Base-by-base conservation (phyloP, 2,797 vertebrate species). In the Cheirogaleus major region DNA sequence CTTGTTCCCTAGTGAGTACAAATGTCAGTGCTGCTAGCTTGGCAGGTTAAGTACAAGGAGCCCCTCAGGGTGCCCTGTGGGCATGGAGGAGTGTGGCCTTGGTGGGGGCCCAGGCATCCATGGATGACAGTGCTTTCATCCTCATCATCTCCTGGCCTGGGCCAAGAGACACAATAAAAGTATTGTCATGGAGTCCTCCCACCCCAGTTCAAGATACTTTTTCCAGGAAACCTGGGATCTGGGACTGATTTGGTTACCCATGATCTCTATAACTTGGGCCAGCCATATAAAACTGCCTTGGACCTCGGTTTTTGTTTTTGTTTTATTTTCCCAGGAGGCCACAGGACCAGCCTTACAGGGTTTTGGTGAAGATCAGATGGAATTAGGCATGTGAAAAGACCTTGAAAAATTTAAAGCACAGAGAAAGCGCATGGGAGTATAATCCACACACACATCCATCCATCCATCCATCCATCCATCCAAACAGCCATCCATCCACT, bases 1-100 rank as follows among this genome's bases (percentile, higher is more conserved):
- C n/a, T 3, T n/a, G 45, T 90, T 73, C 50, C 79, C 85, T n/a
- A 43, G 76, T 48, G 85, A 96, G 81, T 91, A 96, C 97, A 98
- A 90, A 95, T 96, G 96, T 97, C 96, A 88, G 6, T 43, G 89
- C 75, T 95, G 91, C 63, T 50, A 57, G 63, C 78, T 95, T 69
- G 41, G 87, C 43, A 76, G 92, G 75, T 57, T 72, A 80, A 61
- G 55, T 69, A 59, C 43, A 65, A 78, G 75, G 61, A 59, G 22
- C 67, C 27, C 61, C 81, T 78, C 72, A 43, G 72, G 95, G 87
- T 95, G 32, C 89, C 59, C 84, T 27, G 73, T 59, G 69, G 72
- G 32, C 23, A 25, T n/a, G 67, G 43, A 82, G 81, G 32, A 43
- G 7, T 45, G 17, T 91, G 61, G n/a, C 55, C 8, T 35, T 80